Base-by-base conservation (phyloP, 2,113 vertebrate species). In the Anguilla rostrata region DNA sequence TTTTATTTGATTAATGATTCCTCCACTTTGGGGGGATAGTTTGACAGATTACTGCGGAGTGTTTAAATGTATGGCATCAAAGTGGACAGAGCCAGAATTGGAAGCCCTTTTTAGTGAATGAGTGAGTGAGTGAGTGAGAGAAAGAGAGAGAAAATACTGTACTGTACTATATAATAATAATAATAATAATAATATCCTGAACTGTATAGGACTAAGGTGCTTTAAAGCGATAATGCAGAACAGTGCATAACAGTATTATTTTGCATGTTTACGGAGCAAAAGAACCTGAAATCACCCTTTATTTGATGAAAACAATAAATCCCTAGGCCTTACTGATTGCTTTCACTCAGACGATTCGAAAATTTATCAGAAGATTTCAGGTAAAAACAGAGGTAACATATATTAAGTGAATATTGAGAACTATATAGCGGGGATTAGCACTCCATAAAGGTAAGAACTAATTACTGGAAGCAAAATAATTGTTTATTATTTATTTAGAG, bases 1-100 rank as follows among this genome's bases (percentile, higher is more conserved):
- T 78, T 85, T 66, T 20, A 83, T 82, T 80, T 88, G 86, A 89
- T 89, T 84, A 86, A 87, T 81, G 75, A 18, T 43, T 78, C 83
- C 78, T 81, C 56, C 29, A 78, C 86, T 63, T 41, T 83, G 63
- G 1, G 82, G 41, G 60, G 82, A 29, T 39, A 63, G 79, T 18
- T 39, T 82, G 86, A 87, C 84, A 83, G 57, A 88, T 88, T 40
- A 71, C 75, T 71, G 41, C 83, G 63, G 87, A 87, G 75, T 8
- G 29, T 75, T 75, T 75, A 75, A 75, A 75, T 75, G 22, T 75
- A 75, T n/a, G 34, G 71, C 26, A 75, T 66, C 6, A 9, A n/a
- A 34, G 63, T 22, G 22, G 63, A 71, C 5, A 71, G 22, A 26
- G 63, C 20, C 20, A 4, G 63, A n/a, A 1, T 60, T 20, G 18